Base-by-base conservation (phyloP, 92 coral and sea anemone genomes). In the Umimayanthus kanabou region DNA sequence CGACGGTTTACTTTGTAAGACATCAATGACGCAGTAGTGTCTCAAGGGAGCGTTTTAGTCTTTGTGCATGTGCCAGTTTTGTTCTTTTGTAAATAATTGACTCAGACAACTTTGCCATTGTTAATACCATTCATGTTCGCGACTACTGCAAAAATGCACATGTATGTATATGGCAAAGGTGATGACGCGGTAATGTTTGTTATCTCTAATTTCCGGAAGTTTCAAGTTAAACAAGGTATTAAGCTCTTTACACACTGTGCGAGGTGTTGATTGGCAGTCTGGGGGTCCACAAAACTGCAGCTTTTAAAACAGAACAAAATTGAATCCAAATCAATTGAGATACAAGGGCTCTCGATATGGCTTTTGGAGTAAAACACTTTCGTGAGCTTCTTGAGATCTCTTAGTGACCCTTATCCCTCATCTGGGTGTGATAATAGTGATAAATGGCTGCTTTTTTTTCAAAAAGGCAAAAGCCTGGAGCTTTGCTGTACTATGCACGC, bases 141-240 rank as follows among this genome's bases (percentile, higher is more conserved):
- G 33, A 23, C 53, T 37, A 61, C 39, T 61, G 73, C 69, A 81
- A 81, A 33, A 61, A 37, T 37, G 25, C 45, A 57, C 73, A 40
- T 39, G 22, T 61, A 26, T 81, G 39, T 33, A 37, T 61, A 18
- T 58, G 74, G 55, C 39, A 37, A 37, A 39, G 14, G 43, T 14
- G 77, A 73, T 33, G 77, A 73, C 45, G 15, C 45, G 23, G 23
- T n/a, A 37, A 14, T 39, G 26, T 75, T 75, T 75, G 79, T 50
- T 75, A 39, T 37, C 26, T 73, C 45, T 39, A 75, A 75, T 75
- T 39, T 11, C 53, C 53, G 79, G 79, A 75, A 39, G 53, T 75
- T 75, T 22, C 79, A 5, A 20, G 79, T 75, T 39, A 22, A 39
- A 75, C 47, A 75, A 75, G 53, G 69, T 39, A 29, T 75, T 39